Base-by-base conservation (phyloP, 1,140 invertebrate genomes). In the Cherax quadricarinatus region DNA sequence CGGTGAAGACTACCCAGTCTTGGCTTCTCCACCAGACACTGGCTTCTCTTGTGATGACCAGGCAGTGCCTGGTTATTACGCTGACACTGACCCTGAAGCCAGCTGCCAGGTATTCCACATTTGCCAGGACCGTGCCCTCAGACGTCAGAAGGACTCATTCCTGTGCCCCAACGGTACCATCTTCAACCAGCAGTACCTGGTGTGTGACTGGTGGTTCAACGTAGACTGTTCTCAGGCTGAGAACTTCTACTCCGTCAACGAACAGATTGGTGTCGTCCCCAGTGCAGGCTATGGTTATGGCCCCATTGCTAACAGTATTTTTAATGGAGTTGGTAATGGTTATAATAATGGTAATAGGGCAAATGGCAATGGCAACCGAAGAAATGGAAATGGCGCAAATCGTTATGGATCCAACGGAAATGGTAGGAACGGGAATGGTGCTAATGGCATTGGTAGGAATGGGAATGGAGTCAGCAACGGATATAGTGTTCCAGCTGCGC, bases 201-300 rank as follows among this genome's bases (percentile, higher is more conserved):
- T 96, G 1, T 96, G 96, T 91, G 96, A 96, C 94, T 96, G 96
- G 96, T 96, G 96, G 96, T 96, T 95, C 94, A 95, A 96, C 83
- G 95, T 96, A 24, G 95, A 95, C 86, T 96, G 96, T 90, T 94
- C 94, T 9, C 92, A 95, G 21, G 95, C 95, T 79, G 75, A 94
- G 83, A 94, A 95, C 62, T 95, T 95, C 83, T 96, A 96, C 93
- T 94, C 94, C 3, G 92, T 95, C 14, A 96, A 96, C 91, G 95
- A 88, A 60, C 62, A 30, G 6, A 78, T 66, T n/a, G 85, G 85
- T 21, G 41, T 24, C 48, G 51, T 53, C 75, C 30, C 48, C 41
- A 30, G 80, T n/a, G 73, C 49, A 6, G 51, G 57, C 53, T 57
- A 75, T 9, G 75, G 57, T 18, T 78, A 79, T 79, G 66, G 51